Percentiles rank a stretch among this genome's conserved stretches.
phyloP scores from a whole-genome alignment of 2,888 invertebrate species.

The Dascillus cervinus region DNA sequence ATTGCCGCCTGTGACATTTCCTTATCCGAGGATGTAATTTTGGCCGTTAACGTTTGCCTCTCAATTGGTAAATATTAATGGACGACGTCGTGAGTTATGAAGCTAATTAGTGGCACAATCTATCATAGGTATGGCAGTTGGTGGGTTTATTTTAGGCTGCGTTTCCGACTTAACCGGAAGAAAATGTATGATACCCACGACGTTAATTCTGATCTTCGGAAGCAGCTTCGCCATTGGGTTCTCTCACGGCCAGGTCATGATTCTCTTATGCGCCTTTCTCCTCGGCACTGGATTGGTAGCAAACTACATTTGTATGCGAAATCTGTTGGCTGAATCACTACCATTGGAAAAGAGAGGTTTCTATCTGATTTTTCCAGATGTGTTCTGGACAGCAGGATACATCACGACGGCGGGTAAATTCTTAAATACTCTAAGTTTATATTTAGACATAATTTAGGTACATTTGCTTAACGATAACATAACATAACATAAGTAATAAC shows the following conservation, averaged over 20 bases:
- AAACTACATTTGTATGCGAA: slow-evolving; percentile 32
- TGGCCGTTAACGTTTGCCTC: slow-evolving; percentile 23
- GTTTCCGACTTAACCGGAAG: slow-evolving; percentile 40
- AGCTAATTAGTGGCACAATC: background rate
- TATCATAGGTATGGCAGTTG: slow-evolving; percentile 34
- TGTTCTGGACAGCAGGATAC: slow-evolving; percentile 38
- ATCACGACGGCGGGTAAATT: slow-evolving; percentile 28
- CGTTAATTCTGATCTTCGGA: slow-evolving; percentile 36
- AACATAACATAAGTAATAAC: too few relatives aligned
- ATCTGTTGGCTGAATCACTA: slow-evolving; percentile 40
- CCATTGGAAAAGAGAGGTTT: slow-evolving; percentile 36
- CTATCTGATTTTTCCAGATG: slow-evolving; percentile 35
- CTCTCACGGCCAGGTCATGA: slow-evolving; percentile 33
- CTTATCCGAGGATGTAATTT: slow-evolving; percentile 16
- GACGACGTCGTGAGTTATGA: background rate
- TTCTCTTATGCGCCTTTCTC: slow-evolving; percentile 36
- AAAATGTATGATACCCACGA: slow-evolving; percentile 33
- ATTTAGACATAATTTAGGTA: too few relatives aligned
- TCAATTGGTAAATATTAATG: slow-evolving; percentile 23
- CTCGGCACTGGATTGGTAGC: slow-evolving; percentile 39
- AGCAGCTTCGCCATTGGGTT: slow-evolving; percentile 37
- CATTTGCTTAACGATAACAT: too few relatives aligned
- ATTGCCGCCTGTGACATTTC: slow-evolving; percentile 30
- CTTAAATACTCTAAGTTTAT: too few relatives aligned
- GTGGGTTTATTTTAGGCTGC: slow-evolving; percentile 33